phyloP scores from a whole-genome alignment of 2,888 invertebrate genomes.

The Drosophila emarginata region DNA sequence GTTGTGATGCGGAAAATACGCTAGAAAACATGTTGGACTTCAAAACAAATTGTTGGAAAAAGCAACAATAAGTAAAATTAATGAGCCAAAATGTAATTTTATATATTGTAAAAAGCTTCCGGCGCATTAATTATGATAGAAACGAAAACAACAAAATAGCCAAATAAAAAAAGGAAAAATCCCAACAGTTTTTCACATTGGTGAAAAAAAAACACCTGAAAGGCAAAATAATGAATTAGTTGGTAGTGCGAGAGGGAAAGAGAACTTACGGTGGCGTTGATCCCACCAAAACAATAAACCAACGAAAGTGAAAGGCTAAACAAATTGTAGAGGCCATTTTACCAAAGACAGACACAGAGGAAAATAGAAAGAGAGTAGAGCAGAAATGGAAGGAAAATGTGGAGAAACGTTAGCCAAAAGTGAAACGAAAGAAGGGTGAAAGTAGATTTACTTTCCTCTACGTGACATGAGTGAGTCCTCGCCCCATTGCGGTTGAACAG shows the following conservation, averaged over 20 bases:
- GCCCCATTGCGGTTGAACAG: constrained; percentile 36
- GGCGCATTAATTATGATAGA: constrained; percentile 64
- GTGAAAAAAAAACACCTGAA: not conserved
- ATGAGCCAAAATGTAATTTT: constrained; percentile 74
- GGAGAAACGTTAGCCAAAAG: constrained; percentile 30
- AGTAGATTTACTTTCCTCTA: constrained; percentile 76
- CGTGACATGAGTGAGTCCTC: constrained; percentile 51
- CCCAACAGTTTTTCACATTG: not conserved
- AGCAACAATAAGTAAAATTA: constrained; percentile 72
- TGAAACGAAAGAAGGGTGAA: constrained; percentile 67
- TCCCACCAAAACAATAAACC: not conserved
- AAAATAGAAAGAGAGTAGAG: not conserved
- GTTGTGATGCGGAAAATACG: constrained; percentile 49
- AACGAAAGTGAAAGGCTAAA: constrained; percentile 61
- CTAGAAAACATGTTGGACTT: constrained; percentile 51
- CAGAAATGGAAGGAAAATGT: constrained; percentile 7
- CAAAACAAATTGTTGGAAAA: constrained; percentile 62
- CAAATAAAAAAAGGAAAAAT: not conserved
- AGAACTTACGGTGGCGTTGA: not conserved
- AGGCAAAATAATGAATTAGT: not conserved
- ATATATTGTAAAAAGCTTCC: constrained; percentile 76
- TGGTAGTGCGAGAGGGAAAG: not conserved
- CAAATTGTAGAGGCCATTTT: constrained; percentile 75
- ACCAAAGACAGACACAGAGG: constrained; percentile 24
- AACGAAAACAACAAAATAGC: constrained; percentile 3